These are phyloP conservation scores for Eupeodes corollae DNA, from an alignment of 1,140 invertebrate species.

Conservation along the genomic window DNA sequence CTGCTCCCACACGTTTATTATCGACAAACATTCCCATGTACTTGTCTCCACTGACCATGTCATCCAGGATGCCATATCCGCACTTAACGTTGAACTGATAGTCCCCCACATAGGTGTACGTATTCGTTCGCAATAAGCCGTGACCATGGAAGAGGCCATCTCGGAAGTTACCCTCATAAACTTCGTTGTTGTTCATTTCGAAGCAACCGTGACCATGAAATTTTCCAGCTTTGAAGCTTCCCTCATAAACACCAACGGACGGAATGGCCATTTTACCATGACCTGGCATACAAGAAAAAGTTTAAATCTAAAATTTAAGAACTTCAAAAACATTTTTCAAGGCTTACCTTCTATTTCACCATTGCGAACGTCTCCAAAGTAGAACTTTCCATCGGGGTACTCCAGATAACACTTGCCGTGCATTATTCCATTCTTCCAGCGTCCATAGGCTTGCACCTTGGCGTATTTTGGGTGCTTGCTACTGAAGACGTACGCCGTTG, in stretches of 20 bases:
- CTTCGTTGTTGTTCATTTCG: slow-evolving; percentile 54
- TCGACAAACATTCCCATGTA: slow-evolving; percentile 80
- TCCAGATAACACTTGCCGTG: slow-evolving; percentile 70
- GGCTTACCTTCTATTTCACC: slow-evolving; percentile 57
- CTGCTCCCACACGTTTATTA: slow-evolving; percentile 66
- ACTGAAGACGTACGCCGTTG: slow-evolving; percentile 59
- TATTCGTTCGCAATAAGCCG: slow-evolving; percentile 67
- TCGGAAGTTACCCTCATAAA: slow-evolving; percentile 77
- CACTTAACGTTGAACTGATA: slow-evolving; percentile 63
- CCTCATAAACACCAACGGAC: slow-evolving; percentile 56
- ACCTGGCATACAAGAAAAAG: slow-evolving; percentile 12
- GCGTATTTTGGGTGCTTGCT: slow-evolving; percentile 57
- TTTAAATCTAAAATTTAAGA: neutral
- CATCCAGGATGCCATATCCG: slow-evolving; percentile 80
- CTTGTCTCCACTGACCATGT: slow-evolving; percentile 74
- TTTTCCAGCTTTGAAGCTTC: slow-evolving; percentile 71
- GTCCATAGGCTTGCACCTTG: slow-evolving; percentile 63
- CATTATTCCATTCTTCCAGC: slow-evolving; percentile 69
- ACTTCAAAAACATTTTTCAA: neutral
- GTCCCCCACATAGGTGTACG: slow-evolving; percentile 77
- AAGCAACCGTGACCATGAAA: slow-evolving; percentile 63
- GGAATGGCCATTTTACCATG: slow-evolving; percentile 35
- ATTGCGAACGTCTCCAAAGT: slow-evolving; percentile 65
- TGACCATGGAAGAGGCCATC: slow-evolving; percentile 73
- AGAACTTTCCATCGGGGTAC: slow-evolving; percentile 68